phyloP scores from a whole-genome alignment of 2,888 invertebrate genomes.

The Drosophila pseudotalamancana region DNA sequence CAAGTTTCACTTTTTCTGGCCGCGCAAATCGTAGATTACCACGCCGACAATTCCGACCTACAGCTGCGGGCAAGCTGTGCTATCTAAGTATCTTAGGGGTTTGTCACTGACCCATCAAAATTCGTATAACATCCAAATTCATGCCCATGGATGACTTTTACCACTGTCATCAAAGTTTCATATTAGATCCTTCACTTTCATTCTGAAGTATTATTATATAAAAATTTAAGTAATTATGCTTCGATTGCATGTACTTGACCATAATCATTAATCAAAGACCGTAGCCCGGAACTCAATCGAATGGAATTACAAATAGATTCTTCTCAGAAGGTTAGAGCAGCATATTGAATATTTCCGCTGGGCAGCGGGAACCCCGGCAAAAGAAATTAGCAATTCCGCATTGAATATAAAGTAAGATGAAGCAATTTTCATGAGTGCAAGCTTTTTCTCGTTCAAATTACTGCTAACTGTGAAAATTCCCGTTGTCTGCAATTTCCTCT shows the following conservation, averaged over 20 bases:
- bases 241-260: background rate
- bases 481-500: conserved; percentile 31
- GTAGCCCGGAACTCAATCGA: no score
- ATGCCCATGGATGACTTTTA: conserved; percentile 35
- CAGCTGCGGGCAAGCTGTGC: conserved; percentile 37
- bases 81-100: background rate
- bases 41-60: conserved; percentile 37
- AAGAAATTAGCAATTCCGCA: conserved; percentile 41
- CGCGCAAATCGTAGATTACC: conserved; percentile 46
- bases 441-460: conserved; percentile 27
- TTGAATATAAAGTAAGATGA: conserved; percentile 19
- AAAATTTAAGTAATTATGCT: background rate
- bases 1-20: conserved; percentile 62
- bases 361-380: conserved; percentile 16
- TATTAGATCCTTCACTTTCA: no score
- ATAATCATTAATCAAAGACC: background rate
- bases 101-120: conserved; percentile 16
- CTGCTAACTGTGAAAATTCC: conserved; percentile 45
- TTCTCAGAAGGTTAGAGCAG: conserved; percentile 32
- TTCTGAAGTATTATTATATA: no score
- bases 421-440: conserved; percentile 49
- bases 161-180: no score
- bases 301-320: background rate
- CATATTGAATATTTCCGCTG: conserved; percentile 54
- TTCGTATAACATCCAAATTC: conserved; percentile 14